Base-by-base conservation (phyloP, 2,797 vertebrate species). In the Alauda arvensis region DNA sequence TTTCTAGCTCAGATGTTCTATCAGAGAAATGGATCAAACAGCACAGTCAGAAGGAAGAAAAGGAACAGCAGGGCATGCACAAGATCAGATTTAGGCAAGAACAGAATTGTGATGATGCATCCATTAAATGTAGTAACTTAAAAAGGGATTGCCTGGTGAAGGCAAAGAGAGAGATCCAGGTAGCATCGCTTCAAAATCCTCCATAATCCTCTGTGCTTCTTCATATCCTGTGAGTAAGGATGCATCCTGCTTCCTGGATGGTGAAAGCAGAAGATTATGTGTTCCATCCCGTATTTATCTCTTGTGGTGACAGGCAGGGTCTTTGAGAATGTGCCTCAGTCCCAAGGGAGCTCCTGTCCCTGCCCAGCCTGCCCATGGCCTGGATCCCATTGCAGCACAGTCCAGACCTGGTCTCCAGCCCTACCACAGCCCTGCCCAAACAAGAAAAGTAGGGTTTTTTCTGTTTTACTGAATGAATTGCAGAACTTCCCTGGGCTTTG, bases 1-100 rank as follows among this genome's bases (percentile, higher is more conserved):
- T 34, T 80, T 77, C 77, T 45, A 83, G 49, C 34, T 78, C 0
- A 0, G 59, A 33, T 45, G 20, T 37, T 85, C 82, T 87, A 5
- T 66, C 63, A 45, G 69, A 85, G 66, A 66, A 83, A 71, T 66
- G 59, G 79, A 76, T 71, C 49, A 75, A 83, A 77, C 55, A 83
- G 24, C 31, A 37, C 20, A 26, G 9, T 31, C 33, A 49, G 46
- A 37, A 62, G 49, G 65, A 90, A 59, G 66, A 71, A 85, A 83
- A 40, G 26, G 57, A 83, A 15, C 49, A 89, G 65, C 6, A 1
- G 40, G 59, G 72, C 45, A 55, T 4, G 7, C 0, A 4, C 7
- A 57, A 69, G 45, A 77, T 74, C 18, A 42, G n/a, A 39, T 71
- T 80, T 71, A 78, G 55, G 48, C 40, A 87, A 70, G 66, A 90